Evolutionary conservation across 2,797 vertebrate species (phyloP), one percentile per base, ranked within the genome.

Genomic region (Lepilemur septentrionalis): DNA sequence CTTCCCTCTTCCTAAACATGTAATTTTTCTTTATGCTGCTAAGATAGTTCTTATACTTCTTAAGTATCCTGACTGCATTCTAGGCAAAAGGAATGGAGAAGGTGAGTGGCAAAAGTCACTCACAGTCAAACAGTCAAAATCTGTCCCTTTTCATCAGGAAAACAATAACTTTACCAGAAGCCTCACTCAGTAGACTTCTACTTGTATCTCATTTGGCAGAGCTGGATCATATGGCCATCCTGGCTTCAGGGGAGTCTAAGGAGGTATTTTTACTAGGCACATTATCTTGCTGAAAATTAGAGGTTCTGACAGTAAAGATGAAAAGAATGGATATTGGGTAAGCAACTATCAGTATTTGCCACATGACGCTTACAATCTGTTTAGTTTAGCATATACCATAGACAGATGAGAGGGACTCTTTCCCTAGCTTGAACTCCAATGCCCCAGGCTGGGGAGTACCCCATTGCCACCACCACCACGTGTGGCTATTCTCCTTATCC

Each of bases 151-250:
- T 85, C 63, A 55, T 86, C 38, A 35, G 82, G 69, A 95, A 93
- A 89, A 78, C 69, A 90, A 43, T 93, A 88, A 85, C 50, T 94
- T 89, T 73, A 43, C 57, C 81, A 70, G 63, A 88, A 96, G 73
- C 22, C 70, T 93, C 43, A n/a, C n/a, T 85, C 57, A 38, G 0
- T 65, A 80, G 76, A 81, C 76, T 83, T 69, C 80, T 65, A 86
- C 14, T 94, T 73, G 11, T 18, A 38, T 76, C 7, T 92, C 65
- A 84, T 84, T 79, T 95, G 57, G 50, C 57, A 80, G 46, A 89
- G 48, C 14, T 88, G 50, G 79, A 86, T 91, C 79, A 85, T 25
- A 50, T 57, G 72, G 85, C 65, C 57, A 46, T 65, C 23, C 55
- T 70, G 82, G 46, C 46, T 87, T 83, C 38, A 69, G n/a, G 70